Base-by-base conservation (phyloP, 2,797 vertebrate genomes). In the Myotis vivesi region DNA sequence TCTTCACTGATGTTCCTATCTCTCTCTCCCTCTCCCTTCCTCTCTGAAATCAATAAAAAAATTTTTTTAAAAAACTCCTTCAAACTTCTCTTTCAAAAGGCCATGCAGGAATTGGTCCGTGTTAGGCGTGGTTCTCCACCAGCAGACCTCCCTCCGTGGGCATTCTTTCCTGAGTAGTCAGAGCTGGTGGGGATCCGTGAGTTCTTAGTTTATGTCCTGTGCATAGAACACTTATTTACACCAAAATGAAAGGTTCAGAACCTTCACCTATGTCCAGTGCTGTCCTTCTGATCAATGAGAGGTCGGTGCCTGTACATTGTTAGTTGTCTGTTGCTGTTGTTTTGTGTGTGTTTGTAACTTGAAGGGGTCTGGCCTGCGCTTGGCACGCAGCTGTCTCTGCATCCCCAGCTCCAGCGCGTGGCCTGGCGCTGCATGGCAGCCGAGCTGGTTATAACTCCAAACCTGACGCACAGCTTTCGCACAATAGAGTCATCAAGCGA, bases 401-500 rank as follows among this genome's bases (percentile, higher is more conserved):
- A 69, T 98, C 98, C 94, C 84, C 96, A 95, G 97, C 95, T 91
- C 91, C 96, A 66, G 77, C 87, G 66, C 97, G 91, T 23, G 69
- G 57, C 53, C 46, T 92, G 72, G 0, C 80, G 41, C 76, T 89
- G 91, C 83, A 59, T 92, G 98, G 98, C 69, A 98, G 98, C 97
- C 96, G 97, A 98, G 98, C 97, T 97, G 97, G 97, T 98, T 98
- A 98, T 97, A 98, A 96, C 97, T 98, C 97, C 98, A 98, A 98
- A 98, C 98, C 98, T 97, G 98, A 98, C 97, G 97, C 98, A 98
- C 97, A 98, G 98, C 98, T 97, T 98, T 96, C 96, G 96, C 97
- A 98, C 98, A 98, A 98, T 97, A 96, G 96, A 98, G 98, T 97
- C 98, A 98, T 98, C 98, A 98, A 97, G 98, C 98, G 98, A 98